phyloP scores from a whole-genome alignment of 2,797 vertebrate species.

The Tenualosa thibaudeaui region DNA sequence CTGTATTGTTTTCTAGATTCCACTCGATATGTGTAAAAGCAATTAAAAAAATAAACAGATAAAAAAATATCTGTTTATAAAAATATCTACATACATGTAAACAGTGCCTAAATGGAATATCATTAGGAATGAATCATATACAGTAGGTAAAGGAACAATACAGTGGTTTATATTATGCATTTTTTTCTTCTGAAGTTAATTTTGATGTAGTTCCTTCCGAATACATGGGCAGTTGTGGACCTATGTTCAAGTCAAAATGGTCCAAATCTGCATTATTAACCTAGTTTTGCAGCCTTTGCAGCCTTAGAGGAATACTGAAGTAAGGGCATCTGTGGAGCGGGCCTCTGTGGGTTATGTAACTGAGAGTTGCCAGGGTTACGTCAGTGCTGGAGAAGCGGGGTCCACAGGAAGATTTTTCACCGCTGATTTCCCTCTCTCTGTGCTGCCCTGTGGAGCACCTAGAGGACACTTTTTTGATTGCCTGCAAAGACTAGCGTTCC shows the following conservation, averaged over 20 bases:
- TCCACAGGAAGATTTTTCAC: constrained; percentile 40
- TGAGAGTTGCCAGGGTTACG: constrained; percentile 25
- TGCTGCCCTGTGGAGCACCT: constrained; percentile 32
- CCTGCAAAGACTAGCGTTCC: constrained; percentile 32
- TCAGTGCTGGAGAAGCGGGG: constrained; percentile 26
- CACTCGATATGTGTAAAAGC: no score
- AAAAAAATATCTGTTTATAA: no score
- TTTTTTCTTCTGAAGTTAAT: background rate
- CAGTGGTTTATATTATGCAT: background rate
- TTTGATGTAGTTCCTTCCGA: background rate
- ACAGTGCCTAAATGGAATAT: background rate
- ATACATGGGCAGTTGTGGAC: background rate
- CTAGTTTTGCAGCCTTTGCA: constrained; percentile 33
- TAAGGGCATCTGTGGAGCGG: background rate
- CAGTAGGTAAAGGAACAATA: no score
- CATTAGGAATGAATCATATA: background rate
- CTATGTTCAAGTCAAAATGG: background rate
- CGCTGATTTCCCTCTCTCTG: constrained; percentile 11
- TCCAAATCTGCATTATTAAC: background rate
- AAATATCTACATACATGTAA: no score
- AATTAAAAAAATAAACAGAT: no score
- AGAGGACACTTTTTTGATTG: constrained; percentile 45
- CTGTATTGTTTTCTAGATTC: no score
- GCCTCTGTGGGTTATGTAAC: constrained; percentile 42
- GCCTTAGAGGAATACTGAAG: constrained; percentile 38